Evolutionary conservation across 2,888 invertebrate species (phyloP).

Genomic region (Sclerodermus sp.): DNA sequence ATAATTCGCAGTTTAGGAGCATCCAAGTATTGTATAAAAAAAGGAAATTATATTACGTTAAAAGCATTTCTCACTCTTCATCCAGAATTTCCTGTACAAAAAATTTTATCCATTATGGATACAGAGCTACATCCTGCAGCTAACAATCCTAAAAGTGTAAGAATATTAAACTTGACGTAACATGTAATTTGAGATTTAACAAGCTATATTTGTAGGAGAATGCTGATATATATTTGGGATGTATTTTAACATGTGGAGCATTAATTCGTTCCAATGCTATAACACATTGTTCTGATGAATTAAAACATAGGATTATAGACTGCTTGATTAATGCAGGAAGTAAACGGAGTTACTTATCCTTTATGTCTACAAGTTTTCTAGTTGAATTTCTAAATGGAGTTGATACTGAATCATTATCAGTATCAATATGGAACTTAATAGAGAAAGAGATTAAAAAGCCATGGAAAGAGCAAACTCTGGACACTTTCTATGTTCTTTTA

Average conservation of each 20-base stretch:
- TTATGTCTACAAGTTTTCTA: conserved; percentile 66
- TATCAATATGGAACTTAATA: conserved; percentile 65
- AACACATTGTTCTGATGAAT: conserved; percentile 59
- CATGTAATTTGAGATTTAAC: background rate
- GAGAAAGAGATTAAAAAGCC: conserved; percentile 65
- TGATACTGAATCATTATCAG: conserved; percentile 60
- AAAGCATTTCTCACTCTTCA: conserved; percentile 64
- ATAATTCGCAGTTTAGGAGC: conserved; percentile 75
- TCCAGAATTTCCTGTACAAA: conserved; percentile 59
- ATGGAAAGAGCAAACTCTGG: conserved; percentile 67
- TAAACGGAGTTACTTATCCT: conserved; percentile 66
- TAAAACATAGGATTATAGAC: conserved; percentile 59
- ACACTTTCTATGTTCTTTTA: conserved; percentile 67
- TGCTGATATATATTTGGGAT: conserved; percentile 72
- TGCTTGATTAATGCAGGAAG: conserved; percentile 62
- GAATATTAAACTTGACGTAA: too few relatives aligned
- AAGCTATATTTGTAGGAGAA: conserved; percentile 64
- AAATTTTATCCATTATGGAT: conserved; percentile 65
- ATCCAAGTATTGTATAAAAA: conserved; percentile 65
- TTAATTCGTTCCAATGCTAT: conserved; percentile 68
- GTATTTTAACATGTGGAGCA: conserved; percentile 72
- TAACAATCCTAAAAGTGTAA: conserved; percentile 69
- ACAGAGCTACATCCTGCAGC: conserved; percentile 67
- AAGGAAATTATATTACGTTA: conserved; percentile 71
- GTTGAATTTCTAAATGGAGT: conserved; percentile 65